Evolutionary conservation across 2,797 vertebrate species (phyloP).

Genomic region (Eremophila alpestris): DNA sequence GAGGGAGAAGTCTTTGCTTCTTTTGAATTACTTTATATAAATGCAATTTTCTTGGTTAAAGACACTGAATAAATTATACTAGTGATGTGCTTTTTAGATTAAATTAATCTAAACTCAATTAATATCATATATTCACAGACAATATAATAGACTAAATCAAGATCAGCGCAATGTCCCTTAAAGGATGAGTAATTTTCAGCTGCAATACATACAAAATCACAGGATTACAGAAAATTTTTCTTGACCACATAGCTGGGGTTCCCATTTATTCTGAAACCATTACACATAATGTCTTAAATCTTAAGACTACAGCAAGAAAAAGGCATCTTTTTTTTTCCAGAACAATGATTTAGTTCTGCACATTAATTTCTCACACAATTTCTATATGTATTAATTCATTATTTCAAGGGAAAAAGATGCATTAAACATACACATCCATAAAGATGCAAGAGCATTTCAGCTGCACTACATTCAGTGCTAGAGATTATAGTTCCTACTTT

Average conservation of each 20-base stretch:
- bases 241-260: not conserved
- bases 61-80: constrained; percentile 37
- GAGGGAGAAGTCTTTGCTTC: not conserved
- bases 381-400: not conserved
- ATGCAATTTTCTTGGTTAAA: constrained; percentile 38
- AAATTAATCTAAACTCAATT: constrained; percentile 13
- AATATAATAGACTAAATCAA: constrained; percentile 28
- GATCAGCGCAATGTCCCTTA: not conserved
- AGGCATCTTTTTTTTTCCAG: not conserved
- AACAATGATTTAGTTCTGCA: not conserved
- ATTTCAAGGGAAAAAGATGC: not conserved
- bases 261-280: not conserved
- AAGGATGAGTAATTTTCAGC: not conserved
- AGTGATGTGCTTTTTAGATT: constrained; percentile 16
- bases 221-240: not conserved
- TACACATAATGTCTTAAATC: not conserved
- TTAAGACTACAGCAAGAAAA: not conserved
- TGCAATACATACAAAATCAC: not conserved
- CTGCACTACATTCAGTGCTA: not conserved
- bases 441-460: not conserved
- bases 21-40: constrained; percentile 25
- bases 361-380: not conserved
- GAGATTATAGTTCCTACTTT: not conserved
- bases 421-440: not conserved
- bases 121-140: constrained; percentile 15